These are phyloP conservation scores for Adineta ricciae DNA, from an alignment of 2,888 invertebrate genomes.

Conservation along the genomic window DNA sequence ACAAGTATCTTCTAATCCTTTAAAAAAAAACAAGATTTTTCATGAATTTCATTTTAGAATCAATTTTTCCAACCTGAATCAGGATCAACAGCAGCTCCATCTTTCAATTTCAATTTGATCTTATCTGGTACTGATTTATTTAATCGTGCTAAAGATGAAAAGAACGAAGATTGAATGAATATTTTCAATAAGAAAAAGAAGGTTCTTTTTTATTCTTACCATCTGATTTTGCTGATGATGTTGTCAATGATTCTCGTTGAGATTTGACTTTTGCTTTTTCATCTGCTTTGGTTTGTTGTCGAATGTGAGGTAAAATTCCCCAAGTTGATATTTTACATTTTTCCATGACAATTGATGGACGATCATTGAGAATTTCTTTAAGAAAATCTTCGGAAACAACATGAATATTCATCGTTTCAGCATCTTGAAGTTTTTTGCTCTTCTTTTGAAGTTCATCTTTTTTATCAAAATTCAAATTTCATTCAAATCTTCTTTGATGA, in stretches of 20 bases:
- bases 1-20: slow-evolving; percentile 61
- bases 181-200: not conserved
- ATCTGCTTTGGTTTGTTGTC: slow-evolving; percentile 2
- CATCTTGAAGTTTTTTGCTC: slow-evolving; percentile 59
- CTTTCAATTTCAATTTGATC: slow-evolving; percentile 62
- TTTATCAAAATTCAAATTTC: slow-evolving; percentile 31
- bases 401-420: slow-evolving; percentile 63
- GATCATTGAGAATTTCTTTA: not conserved
- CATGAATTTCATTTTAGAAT: not conserved
- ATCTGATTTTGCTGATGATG: slow-evolving; percentile 14
- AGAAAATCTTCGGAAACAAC: slow-evolving; percentile 66
- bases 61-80: slow-evolving; percentile 56
- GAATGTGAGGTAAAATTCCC: slow-evolving; percentile 20
- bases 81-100: slow-evolving; percentile 82
- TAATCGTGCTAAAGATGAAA: not conserved
- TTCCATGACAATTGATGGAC: slow-evolving; percentile 17
- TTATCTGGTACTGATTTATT: slow-evolving; percentile 9
- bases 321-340: slow-evolving; percentile 28
- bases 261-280: not conserved
- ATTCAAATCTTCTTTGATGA: not conserved
- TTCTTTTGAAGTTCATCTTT: slow-evolving; percentile 62
- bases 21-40: slow-evolving; percentile 33
- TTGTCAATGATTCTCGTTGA: not conserved
- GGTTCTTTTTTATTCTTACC: not conserved
- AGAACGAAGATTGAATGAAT: not conserved